A percentile compares a stretch with the other conserved stretches of the same genome.
Evolutionary conservation across 2,888 invertebrate species (phyloP).

Genomic region (Syrphus vitripennis): DNA sequence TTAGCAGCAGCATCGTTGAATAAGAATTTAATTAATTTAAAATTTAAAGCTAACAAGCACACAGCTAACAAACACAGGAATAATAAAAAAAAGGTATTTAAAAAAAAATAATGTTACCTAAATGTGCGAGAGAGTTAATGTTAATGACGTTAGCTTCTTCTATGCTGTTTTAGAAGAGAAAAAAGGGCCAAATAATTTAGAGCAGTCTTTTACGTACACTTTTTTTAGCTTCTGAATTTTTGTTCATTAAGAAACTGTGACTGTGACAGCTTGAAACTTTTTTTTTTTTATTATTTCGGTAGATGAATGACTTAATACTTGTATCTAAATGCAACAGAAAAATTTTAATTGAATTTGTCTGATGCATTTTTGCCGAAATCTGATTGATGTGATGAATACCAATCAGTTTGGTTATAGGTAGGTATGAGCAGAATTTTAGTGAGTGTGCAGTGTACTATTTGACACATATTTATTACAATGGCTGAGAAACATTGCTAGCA

Average conservation of each 20-base stretch:
- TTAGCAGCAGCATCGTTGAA: background rate
- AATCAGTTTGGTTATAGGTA: background rate
- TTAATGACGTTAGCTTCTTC: background rate
- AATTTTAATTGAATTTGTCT: background rate
- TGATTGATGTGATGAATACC: background rate
- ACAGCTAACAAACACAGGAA: background rate
- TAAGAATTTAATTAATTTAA: constrained; percentile 11
- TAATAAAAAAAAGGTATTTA: background rate
- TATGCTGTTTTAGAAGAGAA: background rate
- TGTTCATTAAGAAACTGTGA: background rate
- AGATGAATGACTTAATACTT: background rate
- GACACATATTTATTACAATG: background rate
- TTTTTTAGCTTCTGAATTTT: background rate
- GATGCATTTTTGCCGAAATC: background rate
- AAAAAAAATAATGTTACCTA: background rate
- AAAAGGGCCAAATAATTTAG: background rate
- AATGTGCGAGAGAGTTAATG: background rate
- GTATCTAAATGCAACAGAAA: background rate
- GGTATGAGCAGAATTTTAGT: background rate
- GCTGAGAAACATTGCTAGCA: background rate
- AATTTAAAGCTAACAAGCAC: background rate
- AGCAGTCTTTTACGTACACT: background rate
- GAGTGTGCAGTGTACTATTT: background rate
- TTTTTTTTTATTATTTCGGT: background rate
- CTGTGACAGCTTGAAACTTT: background rate